Evolutionary conservation across 2,113 vertebrate species (phyloP), one percentile per base, ranked within the genome.

Genomic region (Phylloscopus whistleri): DNA sequence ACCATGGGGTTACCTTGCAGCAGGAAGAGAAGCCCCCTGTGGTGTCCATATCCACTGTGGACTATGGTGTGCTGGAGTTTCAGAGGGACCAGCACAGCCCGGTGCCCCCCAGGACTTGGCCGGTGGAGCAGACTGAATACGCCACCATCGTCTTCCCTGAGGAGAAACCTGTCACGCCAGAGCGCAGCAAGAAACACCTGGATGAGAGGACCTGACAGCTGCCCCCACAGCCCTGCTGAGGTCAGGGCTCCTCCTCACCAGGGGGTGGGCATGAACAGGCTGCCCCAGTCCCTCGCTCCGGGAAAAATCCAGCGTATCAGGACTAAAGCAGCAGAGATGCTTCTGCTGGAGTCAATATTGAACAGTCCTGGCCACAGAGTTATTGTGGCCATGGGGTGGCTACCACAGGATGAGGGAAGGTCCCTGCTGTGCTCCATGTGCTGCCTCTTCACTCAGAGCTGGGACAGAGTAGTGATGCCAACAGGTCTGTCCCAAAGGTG

Each of bases 41-140:
- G 11, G 64, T 96, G n/a, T 41, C 70, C 0, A 8, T 97, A 20
- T 92, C 95, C 90, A 97, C 97, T 2, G 94, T 98, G 53, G 97
- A 98, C 72, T 98, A 98, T 0, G 97, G 97, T 0, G 97, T 97
- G 55, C 94, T 98, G 92, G 97, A 98, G n/a, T 98, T 98, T 69
- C 96, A 96, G 52, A 13, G 41, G 10, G 67, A 93, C 12, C 52
- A 94, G 26, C 7, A 4, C 21, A 46, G 6, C 6, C 89, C 31
- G 2, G 28, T 88, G 13, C 59, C 49, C 5, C 33, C 51, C 0
- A 82, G 60, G 70, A 59, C 35, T 26, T 2, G 4, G 20, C n/a
- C n/a, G 1, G 55, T 7, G 2, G 97, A 97, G 7, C 95, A 96
- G 66, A 98, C 98, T 0, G 98, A 98, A 94, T 98, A 98, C 0